These are phyloP conservation scores for Polydesmus complanatus DNA, from an alignment of 2,888 invertebrate genomes.

Conservation along the genomic window DNA sequence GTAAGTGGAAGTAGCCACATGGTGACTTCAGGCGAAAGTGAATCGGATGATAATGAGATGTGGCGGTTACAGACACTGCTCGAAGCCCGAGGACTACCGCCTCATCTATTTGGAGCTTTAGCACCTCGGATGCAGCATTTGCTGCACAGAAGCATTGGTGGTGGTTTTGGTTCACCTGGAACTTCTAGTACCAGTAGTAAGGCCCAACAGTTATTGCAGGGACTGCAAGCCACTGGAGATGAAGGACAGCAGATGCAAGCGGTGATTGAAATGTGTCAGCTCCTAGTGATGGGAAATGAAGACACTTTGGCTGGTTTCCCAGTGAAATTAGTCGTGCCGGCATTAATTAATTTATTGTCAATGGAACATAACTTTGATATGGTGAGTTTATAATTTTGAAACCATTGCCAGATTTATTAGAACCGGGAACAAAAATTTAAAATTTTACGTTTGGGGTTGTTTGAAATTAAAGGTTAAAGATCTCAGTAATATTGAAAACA, in stretches of 20 bases:
- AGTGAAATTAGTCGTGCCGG: slow-evolving; percentile 92
- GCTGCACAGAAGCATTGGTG: slow-evolving; percentile 84
- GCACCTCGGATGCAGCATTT: slow-evolving; percentile 94
- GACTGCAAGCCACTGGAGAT: slow-evolving; percentile 82
- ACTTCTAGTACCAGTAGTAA: slow-evolving; percentile 42
- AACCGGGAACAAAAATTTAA: no score
- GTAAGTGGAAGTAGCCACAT: slow-evolving; percentile 19
- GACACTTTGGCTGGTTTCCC: slow-evolving; percentile 97
- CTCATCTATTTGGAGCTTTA: slow-evolving; percentile 86
- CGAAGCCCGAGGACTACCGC: slow-evolving; percentile 89
- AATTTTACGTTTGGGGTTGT: no score
- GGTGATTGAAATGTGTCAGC: slow-evolving; percentile 96
- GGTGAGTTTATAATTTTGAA: slow-evolving; percentile 38
- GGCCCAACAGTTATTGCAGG: slow-evolving; percentile 82
- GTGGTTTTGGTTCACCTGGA: slow-evolving; percentile 27
- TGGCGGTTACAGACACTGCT: slow-evolving; percentile 85
- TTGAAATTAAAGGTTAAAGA: no score
- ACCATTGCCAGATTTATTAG: no score
- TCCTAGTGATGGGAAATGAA: slow-evolving; percentile 97
- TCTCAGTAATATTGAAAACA: no score
- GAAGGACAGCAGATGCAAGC: slow-evolving; percentile 93
- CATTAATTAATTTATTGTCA: slow-evolving; percentile 75
- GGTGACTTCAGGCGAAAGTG: slow-evolving; percentile 31
- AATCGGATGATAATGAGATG: slow-evolving; percentile 87
- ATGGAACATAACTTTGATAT: slow-evolving; percentile 99